Evolutionary conservation across 2,797 vertebrate species (phyloP).

Genomic region (Hylomyscus alleni): DNA sequence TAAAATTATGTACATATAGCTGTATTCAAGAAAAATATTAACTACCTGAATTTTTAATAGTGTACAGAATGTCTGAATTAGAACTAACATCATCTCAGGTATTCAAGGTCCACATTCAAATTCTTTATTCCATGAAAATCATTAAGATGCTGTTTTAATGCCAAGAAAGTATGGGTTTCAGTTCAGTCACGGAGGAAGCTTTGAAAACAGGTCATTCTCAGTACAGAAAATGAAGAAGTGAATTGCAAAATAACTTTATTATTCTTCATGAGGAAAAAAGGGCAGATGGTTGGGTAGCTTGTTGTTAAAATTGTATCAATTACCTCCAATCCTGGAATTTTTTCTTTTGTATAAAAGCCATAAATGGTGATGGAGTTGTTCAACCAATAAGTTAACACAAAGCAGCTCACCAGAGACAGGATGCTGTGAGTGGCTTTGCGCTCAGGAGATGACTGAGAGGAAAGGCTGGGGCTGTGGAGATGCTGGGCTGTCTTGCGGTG

Average conservation of each 20-base stretch:
- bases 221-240: background rate
- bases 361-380: background rate
- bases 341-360: background rate
- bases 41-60: background rate
- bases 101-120: background rate
- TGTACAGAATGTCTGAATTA: background rate
- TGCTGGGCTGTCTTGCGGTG: background rate
- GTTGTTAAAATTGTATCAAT: background rate
- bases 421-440: constrained; percentile 11
- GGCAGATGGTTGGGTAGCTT: constrained; percentile 6
- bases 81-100: no score
- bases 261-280: constrained; percentile 20
- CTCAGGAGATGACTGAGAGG: background rate
- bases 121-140: no score
- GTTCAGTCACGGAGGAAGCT: background rate
- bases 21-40: background rate
- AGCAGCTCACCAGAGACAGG: background rate
- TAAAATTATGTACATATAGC: background rate
- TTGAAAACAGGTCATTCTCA: background rate
- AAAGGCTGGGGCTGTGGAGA: background rate
- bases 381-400: background rate
- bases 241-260: background rate
- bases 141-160: background rate
- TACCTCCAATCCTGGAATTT: background rate
- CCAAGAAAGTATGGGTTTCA: background rate